A percentile compares a stretch with the other conserved stretches of the same genome.
phyloP scores from a whole-genome alignment of 2,888 invertebrate species.

The Salpingus planirostris region DNA sequence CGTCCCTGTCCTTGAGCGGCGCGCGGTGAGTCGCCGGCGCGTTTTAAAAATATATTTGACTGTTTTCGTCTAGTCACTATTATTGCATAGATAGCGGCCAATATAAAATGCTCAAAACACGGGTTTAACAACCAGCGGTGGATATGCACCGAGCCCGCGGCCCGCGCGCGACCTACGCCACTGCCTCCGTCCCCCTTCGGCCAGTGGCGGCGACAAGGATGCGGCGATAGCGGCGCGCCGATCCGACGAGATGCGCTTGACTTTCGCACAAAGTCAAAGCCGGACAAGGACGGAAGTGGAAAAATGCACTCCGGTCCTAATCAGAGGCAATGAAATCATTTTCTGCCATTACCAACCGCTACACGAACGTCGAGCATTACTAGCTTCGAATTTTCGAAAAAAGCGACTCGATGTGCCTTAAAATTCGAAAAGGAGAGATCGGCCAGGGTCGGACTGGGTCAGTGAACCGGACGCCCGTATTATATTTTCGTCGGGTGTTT shows the following conservation, averaged over 20 bases:
- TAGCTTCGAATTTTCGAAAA: no score
- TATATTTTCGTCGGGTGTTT: no score
- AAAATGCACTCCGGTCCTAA: no score
- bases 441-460: no score
- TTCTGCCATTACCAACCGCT: no score
- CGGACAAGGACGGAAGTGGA: neutral
- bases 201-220: neutral
- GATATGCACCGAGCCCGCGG: constrained; percentile 28
- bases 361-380: no score
- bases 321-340: no score
- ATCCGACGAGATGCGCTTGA: neutral
- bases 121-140: constrained; percentile 38
- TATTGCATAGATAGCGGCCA: constrained; percentile 41
- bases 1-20: constrained; percentile 22
- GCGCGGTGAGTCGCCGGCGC: no score
- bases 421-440: no score
- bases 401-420: no score
- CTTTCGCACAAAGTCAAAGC: neutral
- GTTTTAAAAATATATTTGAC: constrained; percentile 33
- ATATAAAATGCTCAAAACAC: constrained; percentile 34
- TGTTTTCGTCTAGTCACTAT: constrained; percentile 40
- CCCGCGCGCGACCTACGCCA: constrained; percentile 3
- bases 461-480: no score
- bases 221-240: neutral
- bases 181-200: neutral